Conservation (phyloP, 2,797 vertebrate genomes). For the Trichosurus vulpecula region DNA sequence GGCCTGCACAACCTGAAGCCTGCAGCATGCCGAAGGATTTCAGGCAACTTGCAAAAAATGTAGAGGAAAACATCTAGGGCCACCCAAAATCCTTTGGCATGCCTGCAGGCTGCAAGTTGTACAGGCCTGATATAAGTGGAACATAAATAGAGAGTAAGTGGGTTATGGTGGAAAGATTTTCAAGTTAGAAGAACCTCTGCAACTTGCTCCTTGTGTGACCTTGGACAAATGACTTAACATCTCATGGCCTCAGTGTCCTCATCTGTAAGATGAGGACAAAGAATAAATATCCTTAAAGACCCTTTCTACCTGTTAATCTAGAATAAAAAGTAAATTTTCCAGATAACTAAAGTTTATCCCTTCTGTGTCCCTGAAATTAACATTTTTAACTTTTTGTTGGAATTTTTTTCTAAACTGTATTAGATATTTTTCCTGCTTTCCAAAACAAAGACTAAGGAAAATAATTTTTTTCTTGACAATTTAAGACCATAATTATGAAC, state of each 20-base stretch:
- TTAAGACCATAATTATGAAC: too few species aligned
- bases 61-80: too few species aligned
- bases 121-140: not conserved
- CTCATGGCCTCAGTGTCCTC: not conserved
- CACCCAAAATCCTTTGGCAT: too few species aligned
- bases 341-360: not conserved
- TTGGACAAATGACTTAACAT: not conserved
- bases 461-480: too few species aligned
- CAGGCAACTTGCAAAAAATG: too few species aligned
- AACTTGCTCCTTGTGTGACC: not conserved
- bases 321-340: not conserved
- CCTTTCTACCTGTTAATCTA: not conserved
- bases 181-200: not conserved
- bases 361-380: not conserved
- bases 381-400: too few species aligned
- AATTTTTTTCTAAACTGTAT: too few species aligned
- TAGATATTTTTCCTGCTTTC: too few species aligned
- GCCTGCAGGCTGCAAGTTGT: too few species aligned
- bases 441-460: too few species aligned
- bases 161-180: not conserved
- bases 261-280: not conserved
- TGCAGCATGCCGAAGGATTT: too few species aligned
- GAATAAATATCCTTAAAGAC: not conserved
- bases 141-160: not conserved
- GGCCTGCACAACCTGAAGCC: too few species aligned